Evolutionary conservation across 2,888 invertebrate genomes (phyloP), one percentile per base, ranked within the genome.

Genomic region (Formica aserva): DNA sequence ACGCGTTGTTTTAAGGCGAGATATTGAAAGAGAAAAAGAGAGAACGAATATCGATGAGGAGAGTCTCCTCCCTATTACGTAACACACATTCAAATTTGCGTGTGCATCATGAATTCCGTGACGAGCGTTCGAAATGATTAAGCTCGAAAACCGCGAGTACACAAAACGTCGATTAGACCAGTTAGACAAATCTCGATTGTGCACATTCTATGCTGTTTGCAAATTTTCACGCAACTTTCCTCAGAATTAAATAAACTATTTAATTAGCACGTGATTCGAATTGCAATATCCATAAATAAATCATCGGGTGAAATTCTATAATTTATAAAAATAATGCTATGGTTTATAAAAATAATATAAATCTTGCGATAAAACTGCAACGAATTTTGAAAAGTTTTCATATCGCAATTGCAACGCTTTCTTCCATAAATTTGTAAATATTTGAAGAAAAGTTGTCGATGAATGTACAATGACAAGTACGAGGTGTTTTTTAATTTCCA

Each of bases 1-100:
- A 62, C 48, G 48, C 78, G 77, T 82, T 85, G 80, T 84, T 88
- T 77, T 82, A 69, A 81, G 15, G n/a, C 52, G 52, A 52, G 8
- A 52, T n/a, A 52, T 41, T 66, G n/a, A 71, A 57, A 22, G 32
- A 45, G 72, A 22, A 22, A 32, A 38, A 62, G 22, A 69, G 57
- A 15, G 22, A 45, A 6, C 18, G 41, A 6, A 13, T 66, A 77
- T 77, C 57, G 41, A 55, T 57, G 15, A 32, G 18, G 4, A 29
- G 32, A 29, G 22, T 22, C 69, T 71, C 4, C 22, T 32, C 60
- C 45, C 22, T 8, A 13, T 80, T 80, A 80, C 72, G 78, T 72
- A 80, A 80, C 45, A 13, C 45, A 55, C 32, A 15, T 69, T 18
- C 22, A 72, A 60, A 78, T 78, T 38, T 67, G 9, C 29, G 29